Conservation (phyloP, 2,113 vertebrate species). For the Mesembrinibis cayennensis region DNA sequence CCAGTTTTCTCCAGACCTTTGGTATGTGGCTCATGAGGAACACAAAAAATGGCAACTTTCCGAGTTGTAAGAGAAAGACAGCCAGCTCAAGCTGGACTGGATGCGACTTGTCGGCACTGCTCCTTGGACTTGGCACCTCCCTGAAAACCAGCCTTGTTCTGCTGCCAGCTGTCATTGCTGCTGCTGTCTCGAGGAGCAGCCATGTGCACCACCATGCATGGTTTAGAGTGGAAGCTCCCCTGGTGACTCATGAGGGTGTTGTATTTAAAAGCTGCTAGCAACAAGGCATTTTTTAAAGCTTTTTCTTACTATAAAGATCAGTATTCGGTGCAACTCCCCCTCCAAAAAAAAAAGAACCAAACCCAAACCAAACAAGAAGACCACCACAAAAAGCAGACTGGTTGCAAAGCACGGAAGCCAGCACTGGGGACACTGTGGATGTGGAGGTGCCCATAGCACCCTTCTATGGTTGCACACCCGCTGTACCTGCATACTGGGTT, state of each 20-base stretch:
- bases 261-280: neutral
- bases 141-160: neutral
- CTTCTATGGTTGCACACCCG: accelerated
- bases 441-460: accelerated
- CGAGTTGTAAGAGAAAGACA: neutral
- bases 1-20: neutral
- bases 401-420: accelerated
- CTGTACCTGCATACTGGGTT: accelerated
- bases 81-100: neutral
- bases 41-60: neutral
- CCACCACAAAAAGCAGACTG: neutral
- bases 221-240: neutral
- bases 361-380: neutral
- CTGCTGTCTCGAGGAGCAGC: neutral
- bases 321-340: accelerated
- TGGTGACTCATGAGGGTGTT: neutral
- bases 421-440: accelerated
- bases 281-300: neutral
- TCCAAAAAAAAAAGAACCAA: neutral
- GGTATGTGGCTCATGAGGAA: neutral
- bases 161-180: neutral
- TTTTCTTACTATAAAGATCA: neutral
- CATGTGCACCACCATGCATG: neutral
- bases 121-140: neutral
- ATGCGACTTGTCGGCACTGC: neutral